Evolutionary conservation across 2,797 vertebrate species (phyloP).

Genomic region (Esox lucius): DNA sequence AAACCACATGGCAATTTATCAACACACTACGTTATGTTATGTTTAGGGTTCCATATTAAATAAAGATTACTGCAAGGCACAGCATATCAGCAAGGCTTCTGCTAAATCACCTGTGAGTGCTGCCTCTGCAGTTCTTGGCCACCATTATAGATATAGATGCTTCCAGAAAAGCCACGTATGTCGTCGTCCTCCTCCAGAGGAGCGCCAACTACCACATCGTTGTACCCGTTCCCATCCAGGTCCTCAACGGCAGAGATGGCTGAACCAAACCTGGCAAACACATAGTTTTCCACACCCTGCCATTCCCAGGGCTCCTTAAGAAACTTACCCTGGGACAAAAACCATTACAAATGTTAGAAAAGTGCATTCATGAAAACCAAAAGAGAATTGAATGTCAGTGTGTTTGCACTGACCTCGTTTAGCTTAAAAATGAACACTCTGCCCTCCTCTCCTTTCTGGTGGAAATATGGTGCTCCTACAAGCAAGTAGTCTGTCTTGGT

Average conservation of each 20-base stretch:
- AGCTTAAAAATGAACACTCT: constrained; percentile 76
- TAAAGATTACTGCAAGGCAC: background rate
- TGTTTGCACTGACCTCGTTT: constrained; percentile 43
- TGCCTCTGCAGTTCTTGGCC: constrained; percentile 32
- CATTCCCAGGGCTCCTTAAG: constrained; percentile 31
- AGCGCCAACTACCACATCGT: constrained; percentile 74
- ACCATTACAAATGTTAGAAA: background rate
- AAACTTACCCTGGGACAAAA: constrained; percentile 33
- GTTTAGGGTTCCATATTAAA: background rate
- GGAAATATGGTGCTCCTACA: constrained; percentile 75
- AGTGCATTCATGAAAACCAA: background rate
- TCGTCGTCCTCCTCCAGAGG: constrained; percentile 65
- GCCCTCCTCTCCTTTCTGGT: constrained; percentile 71
- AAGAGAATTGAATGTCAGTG: background rate
- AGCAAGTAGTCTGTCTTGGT: constrained; percentile 69
- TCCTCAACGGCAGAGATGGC: constrained; percentile 70
- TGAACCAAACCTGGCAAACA: constrained; percentile 75
- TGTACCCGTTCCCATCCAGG: constrained; percentile 63
- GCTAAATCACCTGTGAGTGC: constrained; percentile 68
- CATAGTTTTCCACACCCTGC: constrained; percentile 36
- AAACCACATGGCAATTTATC: background rate
- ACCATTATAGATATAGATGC: constrained; percentile 75
- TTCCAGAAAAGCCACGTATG: constrained; percentile 49
- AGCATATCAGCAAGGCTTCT: background rate
- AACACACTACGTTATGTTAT: background rate